Evolutionary conservation across 2,113 vertebrate genomes (phyloP).

Genomic region (Urocynchramus pylzowi): DNA sequence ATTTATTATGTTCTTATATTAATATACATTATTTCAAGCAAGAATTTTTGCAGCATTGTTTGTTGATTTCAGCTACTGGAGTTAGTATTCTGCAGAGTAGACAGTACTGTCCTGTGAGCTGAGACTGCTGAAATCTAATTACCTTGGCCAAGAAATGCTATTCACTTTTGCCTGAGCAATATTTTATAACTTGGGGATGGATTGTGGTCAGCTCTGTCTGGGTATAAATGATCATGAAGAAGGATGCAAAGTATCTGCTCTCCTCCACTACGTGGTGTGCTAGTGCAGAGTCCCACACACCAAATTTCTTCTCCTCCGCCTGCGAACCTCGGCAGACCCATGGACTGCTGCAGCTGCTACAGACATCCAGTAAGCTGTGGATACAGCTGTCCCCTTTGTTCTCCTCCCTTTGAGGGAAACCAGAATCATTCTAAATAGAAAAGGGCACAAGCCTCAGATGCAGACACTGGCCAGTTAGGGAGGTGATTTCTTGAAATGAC

Average conservation of each 20-base stretch:
- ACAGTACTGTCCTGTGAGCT: background rate
- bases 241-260: background rate
- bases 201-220: background rate
- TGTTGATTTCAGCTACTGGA: slow-evolving; percentile 14
- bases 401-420: background rate
- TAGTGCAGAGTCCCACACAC: background rate
- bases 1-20: slow-evolving; percentile 68
- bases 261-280: background rate
- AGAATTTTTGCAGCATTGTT: background rate
- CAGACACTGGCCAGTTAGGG: background rate
- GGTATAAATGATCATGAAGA: background rate
- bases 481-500: background rate
- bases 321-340: background rate
- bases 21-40: slow-evolving; percentile 65
- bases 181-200: background rate
- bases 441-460: background rate
- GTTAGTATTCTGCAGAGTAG: slow-evolving; percentile 39
- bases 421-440: background rate
- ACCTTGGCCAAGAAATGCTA: background rate
- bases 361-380: background rate
- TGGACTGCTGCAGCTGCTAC: background rate
- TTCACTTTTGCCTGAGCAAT: background rate
- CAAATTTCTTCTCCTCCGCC: background rate
- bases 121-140: background rate
- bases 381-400: rapidly evolving